Conservation (phyloP, 2,888 invertebrate species). For the Parasteatoda lunata region DNA sequence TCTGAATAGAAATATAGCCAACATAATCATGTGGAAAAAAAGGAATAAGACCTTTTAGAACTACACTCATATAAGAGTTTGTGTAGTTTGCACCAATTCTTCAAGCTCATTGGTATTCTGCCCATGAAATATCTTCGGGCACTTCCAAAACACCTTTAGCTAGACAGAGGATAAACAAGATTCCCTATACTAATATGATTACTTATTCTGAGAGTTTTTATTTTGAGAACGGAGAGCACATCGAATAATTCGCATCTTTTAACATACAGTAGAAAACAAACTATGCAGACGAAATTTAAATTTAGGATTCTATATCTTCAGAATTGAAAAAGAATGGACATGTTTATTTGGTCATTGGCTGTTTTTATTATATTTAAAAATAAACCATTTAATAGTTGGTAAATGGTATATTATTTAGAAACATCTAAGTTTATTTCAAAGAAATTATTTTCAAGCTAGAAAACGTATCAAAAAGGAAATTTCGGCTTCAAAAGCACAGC, state of each 20-base stretch:
- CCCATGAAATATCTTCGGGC: conserved; percentile 41
- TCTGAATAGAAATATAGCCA: not conserved
- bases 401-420: no score
- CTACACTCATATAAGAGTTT: conserved; percentile 12
- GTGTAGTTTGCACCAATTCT: conserved; percentile 10
- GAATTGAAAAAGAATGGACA: no score
- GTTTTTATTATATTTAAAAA: no score
- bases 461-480: no score
- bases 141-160: conserved; percentile 34
- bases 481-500: no score
- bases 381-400: no score
- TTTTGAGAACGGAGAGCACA: conserved; percentile 14
- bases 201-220: conserved; percentile 41
- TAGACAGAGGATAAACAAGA: conserved; percentile 52
- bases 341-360: no score
- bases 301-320: not conserved
- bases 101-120: conserved; percentile 54
- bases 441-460: no score
- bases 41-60: not conserved
- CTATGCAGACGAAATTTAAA: not conserved
- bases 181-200: conserved; percentile 64
- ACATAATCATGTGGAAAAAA: conserved; percentile 2
- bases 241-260: conserved; percentile 17
- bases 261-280: conserved; percentile 7
- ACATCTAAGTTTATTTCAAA: no score